A percentile compares a stretch with the other conserved stretches of the same genome.
phyloP scores from a whole-genome alignment of 53 echinoderm and acorn worm species.

The Apostichopus leukothele region DNA sequence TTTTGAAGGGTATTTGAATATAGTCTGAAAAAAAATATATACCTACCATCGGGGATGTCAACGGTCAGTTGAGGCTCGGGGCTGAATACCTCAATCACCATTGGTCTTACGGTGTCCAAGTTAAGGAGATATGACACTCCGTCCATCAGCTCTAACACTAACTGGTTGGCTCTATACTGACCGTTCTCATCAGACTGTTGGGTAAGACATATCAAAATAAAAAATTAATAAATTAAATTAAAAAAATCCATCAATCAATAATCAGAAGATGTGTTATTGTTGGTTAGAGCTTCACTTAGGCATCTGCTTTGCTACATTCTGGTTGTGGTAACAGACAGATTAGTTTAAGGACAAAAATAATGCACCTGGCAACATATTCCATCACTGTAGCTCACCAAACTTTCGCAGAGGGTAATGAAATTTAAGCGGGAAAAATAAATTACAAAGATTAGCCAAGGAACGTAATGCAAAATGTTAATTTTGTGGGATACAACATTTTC shows the following conservation, averaged over 20 bases:
- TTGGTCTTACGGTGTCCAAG: slow-evolving; percentile 37
- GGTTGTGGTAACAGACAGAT: no score
- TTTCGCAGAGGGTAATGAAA: no score
- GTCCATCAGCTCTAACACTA: slow-evolving; percentile 57
- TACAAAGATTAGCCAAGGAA: no score
- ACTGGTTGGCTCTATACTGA: slow-evolving; percentile 61
- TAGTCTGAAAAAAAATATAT: neutral
- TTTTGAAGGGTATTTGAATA: no score
- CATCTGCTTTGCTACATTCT: no score
- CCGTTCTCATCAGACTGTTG: slow-evolving; percentile 80
- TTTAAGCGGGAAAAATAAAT: no score
- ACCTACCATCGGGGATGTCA: slow-evolving; percentile 55
- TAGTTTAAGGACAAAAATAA: neutral
- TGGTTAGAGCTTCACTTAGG: no score
- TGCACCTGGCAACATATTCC: neutral
- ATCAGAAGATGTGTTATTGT: neutral
- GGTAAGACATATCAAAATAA: neutral
- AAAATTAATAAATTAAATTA: neutral
- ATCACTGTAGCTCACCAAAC: no score
- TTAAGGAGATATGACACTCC: slow-evolving; percentile 57
- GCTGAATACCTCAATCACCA: slow-evolving; percentile 71
- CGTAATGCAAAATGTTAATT: no score
- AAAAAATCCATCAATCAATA: neutral
- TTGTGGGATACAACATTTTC: no score
- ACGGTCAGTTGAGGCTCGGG: slow-evolving; percentile 77